phyloP scores from a whole-genome alignment of 2,113 vertebrate genomes.

The Pristiophorus japonicus region DNA sequence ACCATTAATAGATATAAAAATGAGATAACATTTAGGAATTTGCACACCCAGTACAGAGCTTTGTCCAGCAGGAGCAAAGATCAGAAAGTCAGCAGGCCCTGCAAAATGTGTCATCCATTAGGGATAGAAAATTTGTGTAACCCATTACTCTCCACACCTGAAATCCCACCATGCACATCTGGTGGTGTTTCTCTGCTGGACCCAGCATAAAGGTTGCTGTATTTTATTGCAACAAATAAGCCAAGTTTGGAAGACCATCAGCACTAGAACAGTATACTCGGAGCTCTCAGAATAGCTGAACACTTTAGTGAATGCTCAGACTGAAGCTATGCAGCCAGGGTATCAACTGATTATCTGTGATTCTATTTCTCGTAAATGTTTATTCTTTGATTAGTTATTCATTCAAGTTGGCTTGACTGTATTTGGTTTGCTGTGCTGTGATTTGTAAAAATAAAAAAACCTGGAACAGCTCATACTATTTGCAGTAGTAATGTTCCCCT shows the following conservation, averaged over 20 bases:
- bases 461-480: not conserved
- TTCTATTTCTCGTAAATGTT: not conserved
- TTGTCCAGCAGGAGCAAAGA: not conserved
- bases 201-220: not conserved
- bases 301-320: not conserved
- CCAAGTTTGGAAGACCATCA: not conserved
- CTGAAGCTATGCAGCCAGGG: not conserved
- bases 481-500: not conserved
- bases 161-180: not conserved
- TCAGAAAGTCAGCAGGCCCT: not conserved
- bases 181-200: not conserved
- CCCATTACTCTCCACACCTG: not conserved
- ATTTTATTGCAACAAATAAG: not conserved
- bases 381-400: not conserved
- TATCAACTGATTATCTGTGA: not conserved
- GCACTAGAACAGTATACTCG: not conserved
- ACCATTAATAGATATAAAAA: not conserved
- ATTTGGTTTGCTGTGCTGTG: constrained; percentile 7
- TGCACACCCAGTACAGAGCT: not conserved
- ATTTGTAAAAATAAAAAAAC: not conserved
- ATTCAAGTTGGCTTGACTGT: not conserved
- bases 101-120: not conserved
- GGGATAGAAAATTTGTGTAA: not conserved
- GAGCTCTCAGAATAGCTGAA: not conserved
- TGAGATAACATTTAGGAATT: not conserved